Conservation (phyloP, 2,797 vertebrate genomes). For the Yasuhikotakia modesta region DNA sequence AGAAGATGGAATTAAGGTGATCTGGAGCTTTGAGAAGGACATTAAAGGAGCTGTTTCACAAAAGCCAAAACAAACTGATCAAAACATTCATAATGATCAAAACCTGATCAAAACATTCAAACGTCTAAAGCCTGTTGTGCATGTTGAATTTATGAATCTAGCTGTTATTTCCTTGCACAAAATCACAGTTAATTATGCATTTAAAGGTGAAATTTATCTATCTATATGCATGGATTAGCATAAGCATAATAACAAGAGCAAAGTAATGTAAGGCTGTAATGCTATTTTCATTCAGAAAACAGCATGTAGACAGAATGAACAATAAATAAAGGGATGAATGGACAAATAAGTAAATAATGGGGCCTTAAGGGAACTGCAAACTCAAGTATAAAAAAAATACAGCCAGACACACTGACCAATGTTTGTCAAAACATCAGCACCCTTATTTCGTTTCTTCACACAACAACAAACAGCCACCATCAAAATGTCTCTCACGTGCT, state of each 20-base stretch:
- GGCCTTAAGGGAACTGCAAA: neutral
- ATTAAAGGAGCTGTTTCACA: neutral
- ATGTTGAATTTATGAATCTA: too few relatives aligned
- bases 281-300: neutral
- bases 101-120: too few relatives aligned
- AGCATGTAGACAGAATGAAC: neutral
- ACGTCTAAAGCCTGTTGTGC: too few relatives aligned
- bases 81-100: neutral
- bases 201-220: neutral
- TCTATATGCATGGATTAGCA: neutral
- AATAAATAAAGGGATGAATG: too few relatives aligned
- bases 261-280: neutral
- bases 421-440: neutral
- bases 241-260: neutral
- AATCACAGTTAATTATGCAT: neutral
- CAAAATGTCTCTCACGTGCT: constrained; percentile 15
- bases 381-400: neutral
- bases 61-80: too few relatives aligned
- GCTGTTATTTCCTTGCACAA: neutral
- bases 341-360: neutral
- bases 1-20: neutral
- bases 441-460: neutral
- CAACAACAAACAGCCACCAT: constrained; percentile 8
- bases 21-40: neutral
- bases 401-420: neutral